These are phyloP conservation scores for Neodiprion virginianus DNA, from an alignment of 1,140 invertebrate genomes.

Conservation along the genomic window DNA sequence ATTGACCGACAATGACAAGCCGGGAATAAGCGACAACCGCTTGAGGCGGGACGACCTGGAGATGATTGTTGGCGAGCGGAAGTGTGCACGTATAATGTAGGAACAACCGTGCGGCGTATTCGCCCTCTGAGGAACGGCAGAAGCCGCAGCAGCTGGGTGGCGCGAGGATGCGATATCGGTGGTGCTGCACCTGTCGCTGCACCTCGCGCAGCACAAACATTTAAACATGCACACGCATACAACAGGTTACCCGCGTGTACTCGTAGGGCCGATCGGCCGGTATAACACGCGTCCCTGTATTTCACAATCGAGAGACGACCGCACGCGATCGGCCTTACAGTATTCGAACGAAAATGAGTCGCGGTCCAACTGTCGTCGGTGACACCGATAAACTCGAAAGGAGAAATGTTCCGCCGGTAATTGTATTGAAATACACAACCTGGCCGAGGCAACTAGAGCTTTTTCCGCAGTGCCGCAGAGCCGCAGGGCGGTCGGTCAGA, in stretches of 20 bases:
- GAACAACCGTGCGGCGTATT: background rate
- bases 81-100: slow-evolving; percentile 9
- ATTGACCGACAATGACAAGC: background rate
- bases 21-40: slow-evolving; percentile 17
- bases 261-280: background rate
- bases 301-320: background rate
- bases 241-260: background rate
- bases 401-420: too few species aligned
- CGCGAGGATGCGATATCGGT: slow-evolving; percentile 3
- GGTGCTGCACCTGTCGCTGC: background rate
- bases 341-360: too few species aligned
- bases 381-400: too few species aligned
- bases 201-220: background rate
- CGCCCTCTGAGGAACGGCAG: background rate
- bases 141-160: slow-evolving; percentile 2
- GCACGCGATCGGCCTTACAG: too few species aligned
- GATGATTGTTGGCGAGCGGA: slow-evolving; percentile 27
- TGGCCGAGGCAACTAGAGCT: too few species aligned
- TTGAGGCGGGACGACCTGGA: slow-evolving; percentile 15
- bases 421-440: too few species aligned
- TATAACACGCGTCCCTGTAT: background rate
- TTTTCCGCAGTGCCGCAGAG: too few species aligned
- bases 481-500: too few species aligned
- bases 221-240: background rate
- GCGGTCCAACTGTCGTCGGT: too few species aligned